A percentile compares a stretch with the other conserved stretches of the same genome.
Evolutionary conservation across 2,797 vertebrate species (phyloP).

Genomic region (Meda fulgida): DNA sequence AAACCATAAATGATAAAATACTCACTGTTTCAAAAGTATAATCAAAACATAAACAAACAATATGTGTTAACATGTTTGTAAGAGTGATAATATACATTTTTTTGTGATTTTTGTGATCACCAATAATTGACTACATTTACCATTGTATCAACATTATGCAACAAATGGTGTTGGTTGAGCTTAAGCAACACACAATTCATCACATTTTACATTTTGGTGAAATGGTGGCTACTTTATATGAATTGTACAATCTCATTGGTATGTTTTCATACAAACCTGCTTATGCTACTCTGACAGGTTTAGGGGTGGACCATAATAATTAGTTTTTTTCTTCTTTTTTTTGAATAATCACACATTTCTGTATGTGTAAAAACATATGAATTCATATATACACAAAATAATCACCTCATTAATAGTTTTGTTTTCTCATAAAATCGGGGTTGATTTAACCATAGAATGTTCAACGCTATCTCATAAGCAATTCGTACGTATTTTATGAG

Average conservation of each 20-base stretch:
- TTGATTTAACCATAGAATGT: background rate
- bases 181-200: background rate
- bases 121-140: background rate
- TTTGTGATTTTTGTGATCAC: background rate
- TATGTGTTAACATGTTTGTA: background rate
- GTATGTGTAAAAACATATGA: accelerated
- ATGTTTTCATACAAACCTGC: background rate
- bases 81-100: background rate
- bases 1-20: background rate
- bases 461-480: too few species aligned
- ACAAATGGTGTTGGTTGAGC: background rate
- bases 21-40: background rate
- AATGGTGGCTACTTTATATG: background rate
- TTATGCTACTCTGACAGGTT: background rate
- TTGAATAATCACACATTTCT: background rate
- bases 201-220: background rate
- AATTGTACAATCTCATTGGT: background rate
- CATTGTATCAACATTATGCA: background rate
- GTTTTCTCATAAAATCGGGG: background rate
- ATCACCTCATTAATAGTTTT: background rate
- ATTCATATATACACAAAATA: background rate
- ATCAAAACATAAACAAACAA: background rate
- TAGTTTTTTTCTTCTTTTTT: background rate
- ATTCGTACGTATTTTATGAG: too few species aligned
- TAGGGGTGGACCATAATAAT: background rate